A percentile compares a stretch with the other conserved stretches of the same genome.
phyloP scores from a whole-genome alignment of 2,113 vertebrate genomes.

The Lagopus muta region DNA sequence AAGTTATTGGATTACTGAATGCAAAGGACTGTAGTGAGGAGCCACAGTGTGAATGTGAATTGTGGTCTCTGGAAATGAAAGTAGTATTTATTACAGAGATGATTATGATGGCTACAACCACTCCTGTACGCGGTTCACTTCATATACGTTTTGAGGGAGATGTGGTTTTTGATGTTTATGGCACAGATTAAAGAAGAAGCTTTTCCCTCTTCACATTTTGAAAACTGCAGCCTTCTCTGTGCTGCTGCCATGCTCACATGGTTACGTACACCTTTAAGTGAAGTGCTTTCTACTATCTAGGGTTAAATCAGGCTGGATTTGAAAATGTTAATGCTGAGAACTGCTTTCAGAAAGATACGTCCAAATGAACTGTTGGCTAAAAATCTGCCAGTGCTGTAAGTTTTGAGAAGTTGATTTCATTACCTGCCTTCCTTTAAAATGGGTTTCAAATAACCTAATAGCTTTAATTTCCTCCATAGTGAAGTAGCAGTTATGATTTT shows the following conservation, averaged over 20 bases:
- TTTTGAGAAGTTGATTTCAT: not conserved
- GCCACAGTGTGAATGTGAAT: not conserved
- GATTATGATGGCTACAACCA: not conserved
- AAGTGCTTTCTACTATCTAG: not conserved
- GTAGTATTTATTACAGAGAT: constrained; percentile 11
- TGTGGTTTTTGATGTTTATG: not conserved
- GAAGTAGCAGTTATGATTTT: not conserved
- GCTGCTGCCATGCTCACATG: not conserved
- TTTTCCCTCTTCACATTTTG: not conserved
- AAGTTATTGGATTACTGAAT: not conserved
- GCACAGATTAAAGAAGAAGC: not conserved
- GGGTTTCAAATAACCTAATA: not conserved
- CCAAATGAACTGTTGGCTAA: not conserved
- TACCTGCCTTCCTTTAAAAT: not conserved
- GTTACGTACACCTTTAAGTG: not conserved
- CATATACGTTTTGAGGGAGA: not conserved
- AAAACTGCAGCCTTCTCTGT: not conserved
- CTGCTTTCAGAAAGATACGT: not conserved
- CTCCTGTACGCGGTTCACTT: not conserved
- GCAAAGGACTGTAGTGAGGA: not conserved
- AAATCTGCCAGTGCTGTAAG: not conserved
- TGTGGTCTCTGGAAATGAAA: not conserved
- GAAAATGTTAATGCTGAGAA: not conserved
- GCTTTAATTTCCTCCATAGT: not conserved
- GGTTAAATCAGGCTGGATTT: not conserved